Evolutionary conservation across 1,140 invertebrate genomes (phyloP).

Genomic region (Platorchestia sp.): DNA sequence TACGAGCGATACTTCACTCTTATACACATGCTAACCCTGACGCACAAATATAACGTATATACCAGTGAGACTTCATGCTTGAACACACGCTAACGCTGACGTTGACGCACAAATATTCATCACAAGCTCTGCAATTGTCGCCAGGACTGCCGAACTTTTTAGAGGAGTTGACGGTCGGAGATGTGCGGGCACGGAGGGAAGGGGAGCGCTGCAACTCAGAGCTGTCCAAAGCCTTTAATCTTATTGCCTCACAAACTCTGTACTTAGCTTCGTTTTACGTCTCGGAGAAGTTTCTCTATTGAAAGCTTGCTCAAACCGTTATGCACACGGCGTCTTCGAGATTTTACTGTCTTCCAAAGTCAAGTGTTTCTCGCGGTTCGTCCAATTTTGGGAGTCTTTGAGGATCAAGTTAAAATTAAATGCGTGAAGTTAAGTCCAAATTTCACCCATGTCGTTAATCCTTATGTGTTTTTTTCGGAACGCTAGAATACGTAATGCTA

Average conservation of each 20-base stretch:
- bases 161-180: not conserved
- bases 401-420: not conserved
- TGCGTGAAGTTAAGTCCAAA: not conserved
- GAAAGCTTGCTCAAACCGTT: not conserved
- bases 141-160: not conserved
- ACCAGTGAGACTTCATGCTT: not conserved
- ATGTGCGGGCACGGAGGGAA: too few species aligned
- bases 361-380: not conserved
- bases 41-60: not conserved
- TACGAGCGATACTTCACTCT: not conserved
- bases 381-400: not conserved
- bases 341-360: not conserved
- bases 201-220: not conserved
- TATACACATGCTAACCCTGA: not conserved
- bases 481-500: too few species aligned
- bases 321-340: not conserved
- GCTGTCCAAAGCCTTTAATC: not conserved
- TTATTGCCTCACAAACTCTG: not conserved
- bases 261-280: not conserved
- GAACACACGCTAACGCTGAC: not conserved
- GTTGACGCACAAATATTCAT: not conserved
- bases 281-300: not conserved
- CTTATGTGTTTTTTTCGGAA: too few species aligned
- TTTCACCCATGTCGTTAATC: not conserved
- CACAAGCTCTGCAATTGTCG: not conserved